Evolutionary conservation across 2,113 vertebrate species (phyloP), one percentile per base, ranked within the genome.

Genomic region (Columba janthina): DNA sequence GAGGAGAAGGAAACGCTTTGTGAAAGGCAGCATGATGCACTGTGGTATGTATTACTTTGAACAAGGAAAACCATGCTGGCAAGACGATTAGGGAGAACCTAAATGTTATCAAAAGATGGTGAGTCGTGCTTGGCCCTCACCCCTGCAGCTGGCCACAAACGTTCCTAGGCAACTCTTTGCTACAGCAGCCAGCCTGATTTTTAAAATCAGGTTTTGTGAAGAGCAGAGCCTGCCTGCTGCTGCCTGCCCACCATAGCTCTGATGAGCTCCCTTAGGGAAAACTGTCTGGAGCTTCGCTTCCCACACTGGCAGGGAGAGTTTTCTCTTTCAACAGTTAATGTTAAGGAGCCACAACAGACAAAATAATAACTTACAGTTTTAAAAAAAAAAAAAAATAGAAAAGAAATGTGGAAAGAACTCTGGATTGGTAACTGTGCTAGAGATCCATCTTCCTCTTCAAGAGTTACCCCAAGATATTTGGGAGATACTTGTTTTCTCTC

Each of bases 41-140:
- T 97, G 13, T 77, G 98, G 98, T 98, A 97, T 5, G 97, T 48
- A 3, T 61, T 67, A 21, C 20, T 48, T n/a, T 38, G 62, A 56
- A 72, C 34, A 56, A 36, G 64, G 32, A 29, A 75, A 92, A 81
- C 34, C 22, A 12, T 20, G 19, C 36, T 16, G 34, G 38, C 0
- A 1, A 51, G 36, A 31, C 54, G 21, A 20, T 11, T n/a, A 48
- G 70, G 61, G 82, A 76, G n/a, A 84, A 58, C 6, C 10, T 21
- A 72, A 85, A 40, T 44, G 17, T 73, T 86, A 64, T 22, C 75
- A 71, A 67, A 90, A 15, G 38, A 19, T 1, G 34, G 50, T 32
- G 83, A 92, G 44, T 12, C 17, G 64, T 15, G 40, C 64, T 94
- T 62, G 60, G 54, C 51, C 60, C 57, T 90, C 65, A 77, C 40